These are phyloP conservation scores for Hypena proboscidalis DNA, from an alignment of 2,888 invertebrate genomes.

Conservation along the genomic window DNA sequence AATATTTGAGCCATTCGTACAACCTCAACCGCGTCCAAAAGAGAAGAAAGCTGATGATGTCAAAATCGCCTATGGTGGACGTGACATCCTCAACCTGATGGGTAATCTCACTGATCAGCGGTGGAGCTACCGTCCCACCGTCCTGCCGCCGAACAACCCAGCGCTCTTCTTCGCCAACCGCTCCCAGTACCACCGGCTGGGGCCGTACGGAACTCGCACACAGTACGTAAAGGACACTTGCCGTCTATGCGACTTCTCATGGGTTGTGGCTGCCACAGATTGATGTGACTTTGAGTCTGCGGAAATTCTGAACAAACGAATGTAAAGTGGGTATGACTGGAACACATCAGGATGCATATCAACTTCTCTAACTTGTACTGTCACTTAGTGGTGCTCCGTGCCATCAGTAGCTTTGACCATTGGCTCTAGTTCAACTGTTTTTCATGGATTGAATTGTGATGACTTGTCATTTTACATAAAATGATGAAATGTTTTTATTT, in stretches of 20 bases:
- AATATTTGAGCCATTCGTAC: slow-evolving; percentile 74
- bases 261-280: slow-evolving; percentile 79
- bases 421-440: slow-evolving; percentile 58
- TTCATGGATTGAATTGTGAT: slow-evolving; percentile 38
- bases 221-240: slow-evolving; percentile 85
- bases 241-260: slow-evolving; percentile 80
- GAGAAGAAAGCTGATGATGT: slow-evolving; percentile 68
- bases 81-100: slow-evolving; percentile 86
- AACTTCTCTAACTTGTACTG: slow-evolving; percentile 52
- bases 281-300: slow-evolving; percentile 62
- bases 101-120: slow-evolving; percentile 80
- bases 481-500: slow-evolving; percentile 37
- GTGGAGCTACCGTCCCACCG: slow-evolving; percentile 84
- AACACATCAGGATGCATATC: slow-evolving; percentile 76
- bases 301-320: slow-evolving; percentile 70
- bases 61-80: slow-evolving; percentile 79
- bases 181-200: slow-evolving; percentile 86
- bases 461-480: slow-evolving; percentile 35
- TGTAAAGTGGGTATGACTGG: slow-evolving; percentile 68
- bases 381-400: slow-evolving; percentile 59
- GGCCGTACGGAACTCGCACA: slow-evolving; percentile 82
- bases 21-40: slow-evolving; percentile 75
- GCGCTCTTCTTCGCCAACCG: slow-evolving; percentile 86
- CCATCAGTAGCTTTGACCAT: slow-evolving; percentile 51
- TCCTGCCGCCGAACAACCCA: slow-evolving; percentile 84